Percentiles rank a stretch among this genome's conserved stretches.
Evolutionary conservation across 2,113 vertebrate genomes (phyloP).

Genomic region (Loxodonta africana): DNA sequence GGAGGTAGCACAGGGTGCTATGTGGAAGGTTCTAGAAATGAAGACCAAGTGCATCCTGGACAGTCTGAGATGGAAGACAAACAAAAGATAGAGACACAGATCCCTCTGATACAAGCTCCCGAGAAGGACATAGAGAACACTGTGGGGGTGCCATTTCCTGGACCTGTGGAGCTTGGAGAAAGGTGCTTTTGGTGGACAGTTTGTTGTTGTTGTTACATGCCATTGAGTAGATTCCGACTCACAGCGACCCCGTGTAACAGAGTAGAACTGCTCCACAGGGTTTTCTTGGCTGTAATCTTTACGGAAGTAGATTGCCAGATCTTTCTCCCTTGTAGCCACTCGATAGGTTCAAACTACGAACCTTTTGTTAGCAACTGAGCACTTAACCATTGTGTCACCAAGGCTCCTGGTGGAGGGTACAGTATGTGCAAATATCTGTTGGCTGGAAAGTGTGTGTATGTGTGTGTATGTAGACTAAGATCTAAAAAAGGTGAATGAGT

Average conservation of each 20-base stretch:
- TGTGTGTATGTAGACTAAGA: neutral
- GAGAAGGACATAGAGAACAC: accelerated
- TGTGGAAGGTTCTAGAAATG: neutral
- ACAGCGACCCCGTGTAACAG: neutral
- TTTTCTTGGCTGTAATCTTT: no score
- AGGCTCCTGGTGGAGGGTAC: accelerated
- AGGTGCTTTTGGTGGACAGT: accelerated
- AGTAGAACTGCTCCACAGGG: no score
- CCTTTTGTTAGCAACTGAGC: neutral
- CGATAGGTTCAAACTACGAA: neutral
- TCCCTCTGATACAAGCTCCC: accelerated
- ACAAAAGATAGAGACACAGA: neutral
- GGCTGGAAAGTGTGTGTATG: neutral
- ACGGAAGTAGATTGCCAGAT: neutral
- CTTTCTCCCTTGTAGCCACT: neutral
- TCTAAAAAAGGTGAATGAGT: neutral
- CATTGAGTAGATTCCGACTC: neutral
- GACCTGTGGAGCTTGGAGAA: no score
- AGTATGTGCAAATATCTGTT: neutral
- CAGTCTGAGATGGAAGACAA: neutral
- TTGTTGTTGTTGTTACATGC: neutral
- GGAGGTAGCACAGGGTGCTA: neutral
- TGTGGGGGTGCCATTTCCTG: neutral
- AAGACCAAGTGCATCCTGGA: neutral
- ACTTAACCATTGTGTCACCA: neutral